These are phyloP conservation scores for Philaenus spumarius DNA, from an alignment of 1,140 invertebrate genomes.

Conservation along the genomic window DNA sequence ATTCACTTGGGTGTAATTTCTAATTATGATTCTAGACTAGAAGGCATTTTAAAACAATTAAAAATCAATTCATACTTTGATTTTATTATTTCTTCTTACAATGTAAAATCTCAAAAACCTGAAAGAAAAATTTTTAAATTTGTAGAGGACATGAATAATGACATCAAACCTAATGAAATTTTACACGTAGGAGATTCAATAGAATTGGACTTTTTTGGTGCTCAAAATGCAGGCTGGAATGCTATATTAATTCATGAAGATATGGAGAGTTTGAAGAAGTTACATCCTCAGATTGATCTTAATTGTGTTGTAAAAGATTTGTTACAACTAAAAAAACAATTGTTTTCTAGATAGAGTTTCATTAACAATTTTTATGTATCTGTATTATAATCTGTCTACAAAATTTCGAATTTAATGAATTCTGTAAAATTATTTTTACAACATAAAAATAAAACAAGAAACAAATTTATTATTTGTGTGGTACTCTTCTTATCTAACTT, in stretches of 20 bases:
- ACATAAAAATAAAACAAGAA: too few species aligned
- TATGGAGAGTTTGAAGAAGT: conserved; percentile 4
- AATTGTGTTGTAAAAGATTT: conserved; percentile 9
- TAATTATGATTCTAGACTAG: conserved; percentile 79
- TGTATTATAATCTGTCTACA: too few species aligned
- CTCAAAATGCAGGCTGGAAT: conserved; percentile 65
- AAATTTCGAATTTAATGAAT: too few species aligned
- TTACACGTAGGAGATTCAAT: conserved; percentile 77
- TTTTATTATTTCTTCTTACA: conserved; percentile 73
- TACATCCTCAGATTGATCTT: conserved; percentile 10
- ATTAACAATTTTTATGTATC: too few species aligned
- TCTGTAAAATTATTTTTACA: too few species aligned
- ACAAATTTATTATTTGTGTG: too few species aligned
- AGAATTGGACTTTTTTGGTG: conserved; percentile 68
- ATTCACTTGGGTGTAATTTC: conserved; percentile 70
- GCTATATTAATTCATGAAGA: conserved; percentile 44
- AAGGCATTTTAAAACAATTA: conserved; percentile 55
- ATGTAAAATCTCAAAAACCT: conserved; percentile 67
- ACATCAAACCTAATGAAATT: conserved; percentile 51
- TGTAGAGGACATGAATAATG: conserved; percentile 49
- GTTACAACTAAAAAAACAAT: too few species aligned
- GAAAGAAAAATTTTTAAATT: conserved; percentile 59
- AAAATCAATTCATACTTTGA: conserved; percentile 62
- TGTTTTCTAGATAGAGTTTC: too few species aligned
- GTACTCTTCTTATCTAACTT: too few species aligned